Evolutionary conservation across 2,888 invertebrate genomes (phyloP).

Genomic region (Netelia melanura): DNA sequence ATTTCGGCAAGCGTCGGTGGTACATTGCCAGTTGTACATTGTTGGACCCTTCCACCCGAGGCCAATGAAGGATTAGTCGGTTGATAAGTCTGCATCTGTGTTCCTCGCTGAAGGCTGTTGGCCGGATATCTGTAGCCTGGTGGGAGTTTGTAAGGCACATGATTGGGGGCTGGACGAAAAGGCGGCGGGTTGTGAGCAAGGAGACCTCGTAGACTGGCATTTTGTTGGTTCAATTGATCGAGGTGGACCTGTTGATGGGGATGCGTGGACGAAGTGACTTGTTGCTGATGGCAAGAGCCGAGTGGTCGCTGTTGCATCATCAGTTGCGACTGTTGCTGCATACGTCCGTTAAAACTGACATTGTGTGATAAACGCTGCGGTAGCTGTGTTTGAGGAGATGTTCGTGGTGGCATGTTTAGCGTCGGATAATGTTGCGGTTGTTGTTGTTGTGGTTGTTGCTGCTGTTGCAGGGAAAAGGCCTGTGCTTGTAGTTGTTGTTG

Average conservation of each 20-base stretch:
- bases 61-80: constrained; percentile 76
- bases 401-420: constrained; percentile 80
- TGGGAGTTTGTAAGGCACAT: constrained; percentile 79
- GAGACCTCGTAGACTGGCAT: constrained; percentile 79
- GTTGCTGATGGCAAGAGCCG: constrained; percentile 82
- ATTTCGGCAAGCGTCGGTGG: constrained; percentile 67
- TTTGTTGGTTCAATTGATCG: constrained; percentile 80
- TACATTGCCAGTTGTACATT: constrained; percentile 56
- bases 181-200: constrained; percentile 81
- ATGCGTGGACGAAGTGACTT: constrained; percentile 88
- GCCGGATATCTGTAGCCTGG: constrained; percentile 80
- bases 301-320: constrained; percentile 80
- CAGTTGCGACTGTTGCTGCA: constrained; percentile 77
- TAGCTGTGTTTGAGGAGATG: constrained; percentile 80
- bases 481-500: constrained; percentile 80
- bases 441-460: constrained; percentile 75
- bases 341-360: constrained; percentile 81
- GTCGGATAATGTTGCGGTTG: constrained; percentile 83
- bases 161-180: constrained; percentile 78
- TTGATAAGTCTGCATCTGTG: constrained; percentile 78
- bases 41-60: constrained; percentile 78
- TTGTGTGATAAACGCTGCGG: constrained; percentile 77
- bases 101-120: constrained; percentile 72
- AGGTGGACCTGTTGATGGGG: constrained; percentile 85
- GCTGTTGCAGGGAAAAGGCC: constrained; percentile 54